Evolutionary conservation across 1,140 invertebrate genomes (phyloP), one percentile per base, ranked within the genome.

Genomic region (Acromyrmex heyeri): DNA sequence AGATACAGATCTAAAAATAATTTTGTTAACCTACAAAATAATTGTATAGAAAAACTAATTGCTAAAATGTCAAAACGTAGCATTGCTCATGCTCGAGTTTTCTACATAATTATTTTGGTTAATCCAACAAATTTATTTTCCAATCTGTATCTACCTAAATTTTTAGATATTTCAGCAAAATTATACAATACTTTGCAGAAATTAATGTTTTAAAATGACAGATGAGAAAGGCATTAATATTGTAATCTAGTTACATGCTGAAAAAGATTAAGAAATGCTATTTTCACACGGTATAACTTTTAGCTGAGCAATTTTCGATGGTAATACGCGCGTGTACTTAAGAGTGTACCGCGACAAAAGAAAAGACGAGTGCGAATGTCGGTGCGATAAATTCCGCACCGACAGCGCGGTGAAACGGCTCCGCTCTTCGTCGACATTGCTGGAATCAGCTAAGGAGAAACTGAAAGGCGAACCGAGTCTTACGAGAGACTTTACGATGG

Each of bases 401-500:
- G 18, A 48, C 76, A 30, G 2, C 38, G 75, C 77, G 67, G 48
- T n/a, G 61, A 5, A 87, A 87, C 55, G 53, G 44, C 44, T 27
- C 61, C 30, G 67, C 38, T 70, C 81, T 75, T 79, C 87, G 88
- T 89, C 82, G 61, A 70, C 82, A 81, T 78, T 86, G 85, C 62
- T 10, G 59, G 67, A 89, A 88, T 88, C 73, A 82, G 48, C 81
- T 88, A 86, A 81, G 76, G 82, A 81, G 75, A 72, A 86, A 89
- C 87, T 88, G 87, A 61, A 61, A 59, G 78, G 24, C 59, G 75
- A 76, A 59, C 48, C 34, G 38, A 44, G 14, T 69, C 65, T 64
- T 64, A 18, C 50, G 50, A 48, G 55, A n/a, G 59, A 87, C 77
- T 90, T 90, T 89, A 90, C 88, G 88, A 89, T 86, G 67, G 76